These are phyloP conservation scores for Cephus sareptanus DNA, from an alignment of 2,888 invertebrate species.

Conservation along the genomic window DNA sequence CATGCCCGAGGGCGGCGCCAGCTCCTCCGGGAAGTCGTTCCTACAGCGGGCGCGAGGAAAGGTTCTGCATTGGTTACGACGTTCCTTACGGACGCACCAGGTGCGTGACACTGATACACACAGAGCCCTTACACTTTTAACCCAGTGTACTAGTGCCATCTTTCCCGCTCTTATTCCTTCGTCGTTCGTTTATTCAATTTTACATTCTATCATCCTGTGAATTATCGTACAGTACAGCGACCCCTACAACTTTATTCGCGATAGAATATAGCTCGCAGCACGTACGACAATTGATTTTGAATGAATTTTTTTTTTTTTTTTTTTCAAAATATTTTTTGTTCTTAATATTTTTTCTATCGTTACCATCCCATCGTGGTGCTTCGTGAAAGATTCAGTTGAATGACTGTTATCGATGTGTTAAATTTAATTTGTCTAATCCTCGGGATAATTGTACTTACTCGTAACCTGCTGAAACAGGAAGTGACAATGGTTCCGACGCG, in stretches of 20 bases:
- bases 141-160: background rate
- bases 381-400: too few relatives aligned
- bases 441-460: background rate
- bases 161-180: background rate
- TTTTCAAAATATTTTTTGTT: background rate
- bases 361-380: too few relatives aligned
- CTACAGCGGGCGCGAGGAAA: slow-evolving; percentile 66
- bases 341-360: too few relatives aligned
- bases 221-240: background rate
- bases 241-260: background rate
- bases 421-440: background rate
- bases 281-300: too few relatives aligned
- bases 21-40: slow-evolving; percentile 62
- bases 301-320: too few relatives aligned
- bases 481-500: background rate
- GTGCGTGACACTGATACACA: slow-evolving; percentile 25
- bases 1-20: slow-evolving; percentile 59
- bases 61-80: slow-evolving; percentile 65
- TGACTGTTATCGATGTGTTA: too few relatives aligned
- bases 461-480: background rate
- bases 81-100: slow-evolving; percentile 51
- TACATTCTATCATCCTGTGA: background rate
- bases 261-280: background rate
- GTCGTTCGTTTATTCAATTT: background rate
- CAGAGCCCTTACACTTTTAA: background rate